phyloP scores from a whole-genome alignment of 2,797 vertebrate genomes.

The Pangasius sanitwongsei region DNA sequence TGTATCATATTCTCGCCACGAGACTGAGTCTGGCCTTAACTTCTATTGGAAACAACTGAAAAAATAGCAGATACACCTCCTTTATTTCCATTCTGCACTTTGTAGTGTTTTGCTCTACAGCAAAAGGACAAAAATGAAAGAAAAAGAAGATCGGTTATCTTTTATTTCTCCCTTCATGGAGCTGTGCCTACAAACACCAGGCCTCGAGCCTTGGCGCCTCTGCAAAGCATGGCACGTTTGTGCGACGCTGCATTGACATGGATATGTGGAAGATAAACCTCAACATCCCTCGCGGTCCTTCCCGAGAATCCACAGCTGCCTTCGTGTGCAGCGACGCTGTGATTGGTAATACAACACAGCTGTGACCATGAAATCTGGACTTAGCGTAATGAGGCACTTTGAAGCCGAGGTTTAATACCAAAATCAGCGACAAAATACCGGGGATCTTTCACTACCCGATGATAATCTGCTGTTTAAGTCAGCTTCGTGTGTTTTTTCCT shows the following conservation, averaged over 20 bases:
- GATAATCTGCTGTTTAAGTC: conserved; percentile 79
- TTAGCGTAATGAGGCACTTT: conserved; percentile 82
- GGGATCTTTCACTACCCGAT: conserved; percentile 77
- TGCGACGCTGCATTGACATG: conserved; percentile 61
- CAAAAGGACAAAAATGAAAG: background rate
- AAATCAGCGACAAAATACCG: conserved; percentile 79
- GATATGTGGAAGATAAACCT: conserved; percentile 71
- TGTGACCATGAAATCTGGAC: conserved; percentile 83
- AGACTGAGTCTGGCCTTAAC: conserved; percentile 38
- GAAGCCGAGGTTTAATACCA: conserved; percentile 80
- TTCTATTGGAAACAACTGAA: conserved; percentile 45
- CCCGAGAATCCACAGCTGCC: conserved; percentile 59
- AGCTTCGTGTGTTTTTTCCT: conserved; percentile 62
- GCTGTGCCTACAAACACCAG: conserved; percentile 28
- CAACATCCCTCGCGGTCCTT: conserved; percentile 58
- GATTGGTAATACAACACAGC: conserved; percentile 80
- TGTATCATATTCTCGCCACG: conserved; percentile 68
- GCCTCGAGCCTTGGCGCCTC: conserved; percentile 59
- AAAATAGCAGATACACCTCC: background rate
- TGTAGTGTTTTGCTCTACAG: background rate
- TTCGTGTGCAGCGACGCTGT: conserved; percentile 64
- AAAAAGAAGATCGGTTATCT: background rate
- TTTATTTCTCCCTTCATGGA: background rate
- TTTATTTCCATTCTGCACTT: background rate
- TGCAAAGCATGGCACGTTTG: conserved; percentile 45